Evolutionary conservation across 2,888 invertebrate species (phyloP).

Genomic region (Hydroisotoma schaefferi): DNA sequence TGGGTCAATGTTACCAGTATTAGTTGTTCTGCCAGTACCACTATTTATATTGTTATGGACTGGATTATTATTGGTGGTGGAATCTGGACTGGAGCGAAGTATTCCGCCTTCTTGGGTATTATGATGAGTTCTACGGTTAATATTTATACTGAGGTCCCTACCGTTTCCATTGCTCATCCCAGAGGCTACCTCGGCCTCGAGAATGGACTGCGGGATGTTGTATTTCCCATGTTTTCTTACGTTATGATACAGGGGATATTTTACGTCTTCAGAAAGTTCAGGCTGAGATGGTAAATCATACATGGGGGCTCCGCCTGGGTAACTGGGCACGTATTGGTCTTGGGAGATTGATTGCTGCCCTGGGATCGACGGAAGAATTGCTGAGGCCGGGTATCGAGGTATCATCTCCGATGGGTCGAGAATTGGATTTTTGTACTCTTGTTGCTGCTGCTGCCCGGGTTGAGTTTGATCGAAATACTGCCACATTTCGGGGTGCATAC

Average conservation of each 20-base stretch:
- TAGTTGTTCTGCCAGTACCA: background rate
- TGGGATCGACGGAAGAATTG: constrained; percentile 22
- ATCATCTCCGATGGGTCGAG: constrained; percentile 29
- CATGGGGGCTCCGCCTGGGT: constrained; percentile 27
- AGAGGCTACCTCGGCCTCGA: constrained; percentile 29
- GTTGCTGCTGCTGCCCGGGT: no score
- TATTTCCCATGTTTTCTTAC: constrained; percentile 46
- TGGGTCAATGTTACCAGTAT: background rate
- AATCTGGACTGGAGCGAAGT: background rate
- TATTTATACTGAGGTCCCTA: constrained; percentile 31
- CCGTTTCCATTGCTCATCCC: constrained; percentile 37
- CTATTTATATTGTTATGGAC: background rate
- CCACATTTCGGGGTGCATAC: constrained; percentile 52
- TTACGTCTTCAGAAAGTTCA: constrained; percentile 42
- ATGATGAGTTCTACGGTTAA: constrained; percentile 30
- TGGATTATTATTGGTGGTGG: background rate
- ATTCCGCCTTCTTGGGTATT: background rate
- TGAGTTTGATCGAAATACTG: constrained; percentile 46
- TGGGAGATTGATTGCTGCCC: constrained; percentile 12
- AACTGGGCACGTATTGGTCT: constrained; percentile 20
- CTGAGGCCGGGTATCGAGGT: constrained; percentile 37
- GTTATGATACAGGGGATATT: constrained; percentile 43
- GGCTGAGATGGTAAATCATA: constrained; percentile 42
- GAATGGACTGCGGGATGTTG: constrained; percentile 10
- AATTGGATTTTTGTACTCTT: constrained; percentile 34